Conservation (phyloP, 35 echinoderm and acorn worm genomes). For the Stichopus chloronotus region DNA sequence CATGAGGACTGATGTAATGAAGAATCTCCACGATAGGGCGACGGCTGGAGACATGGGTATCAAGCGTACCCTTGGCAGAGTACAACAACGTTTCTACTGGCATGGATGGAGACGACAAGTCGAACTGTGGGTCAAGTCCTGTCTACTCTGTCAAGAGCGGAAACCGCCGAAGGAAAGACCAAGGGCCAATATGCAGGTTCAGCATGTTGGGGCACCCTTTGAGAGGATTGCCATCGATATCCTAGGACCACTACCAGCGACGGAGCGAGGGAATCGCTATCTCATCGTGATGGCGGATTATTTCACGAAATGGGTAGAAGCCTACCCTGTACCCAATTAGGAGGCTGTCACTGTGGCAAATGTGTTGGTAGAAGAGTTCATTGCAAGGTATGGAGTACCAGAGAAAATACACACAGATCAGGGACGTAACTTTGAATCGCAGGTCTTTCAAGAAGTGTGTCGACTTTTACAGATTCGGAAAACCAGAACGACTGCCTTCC, state of each 20-base stretch:
- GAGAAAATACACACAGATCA: constrained; percentile 62
- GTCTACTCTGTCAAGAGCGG: constrained; percentile 46
- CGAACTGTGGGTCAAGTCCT: constrained; percentile 20
- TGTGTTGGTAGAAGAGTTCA: constrained; percentile 3
- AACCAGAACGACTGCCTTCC: constrained; percentile 63
- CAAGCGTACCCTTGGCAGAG: constrained; percentile 46
- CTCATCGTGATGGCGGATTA: constrained; percentile 53
- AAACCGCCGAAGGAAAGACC: constrained; percentile 31
- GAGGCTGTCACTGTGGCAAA: constrained; percentile 37
- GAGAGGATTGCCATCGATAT: constrained; percentile 82
- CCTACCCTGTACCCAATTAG: constrained; percentile 48
- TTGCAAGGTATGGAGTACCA: constrained; percentile 53
- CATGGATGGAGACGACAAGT: constrained; percentile 60
- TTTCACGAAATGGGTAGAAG: constrained; percentile 70
- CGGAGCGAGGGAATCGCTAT: constrained; percentile 60
- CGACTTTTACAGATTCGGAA: constrained; percentile 46
- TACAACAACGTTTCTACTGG: constrained; percentile 63
- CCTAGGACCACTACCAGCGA: constrained; percentile 60
- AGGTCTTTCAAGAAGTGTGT: constrained; percentile 56
- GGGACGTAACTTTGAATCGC: constrained; percentile 70
- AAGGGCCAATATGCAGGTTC: constrained; percentile 41
- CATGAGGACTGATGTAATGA: not conserved
- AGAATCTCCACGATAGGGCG: constrained; percentile 34
- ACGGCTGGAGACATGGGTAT: constrained; percentile 64
- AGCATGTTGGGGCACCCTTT: constrained; percentile 58